Evolutionary conservation across 2,888 invertebrate species (phyloP).

Genomic region (Himalopsyche japonica): DNA sequence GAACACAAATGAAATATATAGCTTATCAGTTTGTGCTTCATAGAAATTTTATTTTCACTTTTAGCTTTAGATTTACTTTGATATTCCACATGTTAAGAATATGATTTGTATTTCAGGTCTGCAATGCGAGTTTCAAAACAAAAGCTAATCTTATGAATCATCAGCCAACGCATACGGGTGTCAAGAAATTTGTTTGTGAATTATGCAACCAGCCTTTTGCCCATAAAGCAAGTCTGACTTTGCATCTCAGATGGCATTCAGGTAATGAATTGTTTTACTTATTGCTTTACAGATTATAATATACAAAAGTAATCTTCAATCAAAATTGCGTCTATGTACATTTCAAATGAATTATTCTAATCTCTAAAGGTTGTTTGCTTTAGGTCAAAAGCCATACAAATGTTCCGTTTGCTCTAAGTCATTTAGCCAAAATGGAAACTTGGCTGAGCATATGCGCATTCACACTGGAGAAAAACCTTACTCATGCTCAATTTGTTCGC

Average conservation of each 20-base stretch:
- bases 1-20: no score
- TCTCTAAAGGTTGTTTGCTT: constrained; percentile 11
- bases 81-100: no score
- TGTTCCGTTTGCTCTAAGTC: constrained; percentile 72
- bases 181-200: constrained; percentile 71
- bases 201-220: constrained; percentile 75
- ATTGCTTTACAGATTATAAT: not conserved
- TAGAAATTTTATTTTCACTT: no score
- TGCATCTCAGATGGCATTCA: constrained; percentile 73
- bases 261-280: constrained; percentile 46
- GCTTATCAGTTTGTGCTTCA: no score
- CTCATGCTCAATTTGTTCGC: constrained; percentile 67
- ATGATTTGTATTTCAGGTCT: constrained; percentile 47
- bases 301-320: not conserved
- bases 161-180: constrained; percentile 70
- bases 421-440: constrained; percentile 78
- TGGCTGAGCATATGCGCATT: constrained; percentile 75
- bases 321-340: no score
- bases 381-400: constrained; percentile 66
- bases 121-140: constrained; percentile 69
- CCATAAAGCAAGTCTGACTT: constrained; percentile 75
- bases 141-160: constrained; percentile 74
- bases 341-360: not conserved
- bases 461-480: constrained; percentile 81
- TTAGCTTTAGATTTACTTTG: no score